A percentile compares a stretch with the other conserved stretches of the same genome.
Conservation (phyloP, 1,140 invertebrate species). For the Cepaea nemoralis region DNA sequence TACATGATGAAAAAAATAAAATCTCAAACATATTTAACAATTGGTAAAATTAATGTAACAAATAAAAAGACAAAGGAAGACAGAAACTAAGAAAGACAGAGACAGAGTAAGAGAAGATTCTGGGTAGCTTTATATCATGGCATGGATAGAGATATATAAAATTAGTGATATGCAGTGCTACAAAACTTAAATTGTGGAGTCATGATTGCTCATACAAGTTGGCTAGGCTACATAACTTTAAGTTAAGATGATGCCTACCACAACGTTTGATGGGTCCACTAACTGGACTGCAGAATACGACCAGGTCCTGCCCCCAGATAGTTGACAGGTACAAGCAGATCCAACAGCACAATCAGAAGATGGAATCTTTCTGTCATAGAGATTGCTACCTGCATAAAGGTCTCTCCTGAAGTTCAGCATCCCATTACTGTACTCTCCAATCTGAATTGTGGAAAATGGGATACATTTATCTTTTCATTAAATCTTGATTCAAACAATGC, state of each 20-base stretch:
- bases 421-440: conserved; percentile 33
- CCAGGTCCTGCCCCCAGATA: not conserved
- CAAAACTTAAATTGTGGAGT: no score
- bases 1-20: no score
- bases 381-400: conserved; percentile 14
- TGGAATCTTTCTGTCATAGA: conserved; percentile 34
- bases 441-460: conserved; percentile 35
- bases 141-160: no score
- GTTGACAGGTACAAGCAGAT: conserved; percentile 35
- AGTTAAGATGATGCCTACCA: not conserved
- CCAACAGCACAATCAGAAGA: conserved; percentile 36
- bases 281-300: not conserved
- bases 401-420: conserved; percentile 19
- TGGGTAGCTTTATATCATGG: no score
- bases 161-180: no score
- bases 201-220: no score
- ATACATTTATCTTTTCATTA: not conserved
- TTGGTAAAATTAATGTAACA: no score
- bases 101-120: no score
- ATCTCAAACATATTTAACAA: no score
- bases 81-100: no score
- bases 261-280: conserved; percentile 13
- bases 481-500: no score
- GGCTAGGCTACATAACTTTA: not conserved
- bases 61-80: no score